Conservation (phyloP, 2,888 invertebrate genomes). For the Mesorhabditis belari region DNA sequence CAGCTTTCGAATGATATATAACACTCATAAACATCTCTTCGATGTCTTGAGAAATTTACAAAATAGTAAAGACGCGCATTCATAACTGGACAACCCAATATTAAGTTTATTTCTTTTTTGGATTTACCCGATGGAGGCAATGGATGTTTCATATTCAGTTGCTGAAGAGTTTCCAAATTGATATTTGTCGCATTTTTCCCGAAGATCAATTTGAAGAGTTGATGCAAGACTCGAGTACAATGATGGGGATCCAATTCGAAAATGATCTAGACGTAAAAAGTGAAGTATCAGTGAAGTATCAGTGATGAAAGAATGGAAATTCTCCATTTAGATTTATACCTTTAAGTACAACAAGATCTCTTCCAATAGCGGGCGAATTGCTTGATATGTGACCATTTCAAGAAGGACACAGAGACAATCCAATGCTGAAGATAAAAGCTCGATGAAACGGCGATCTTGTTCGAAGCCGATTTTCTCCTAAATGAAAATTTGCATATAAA, state of each 20-base stretch:
- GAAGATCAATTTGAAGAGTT: conserved; percentile 30
- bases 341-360: conserved; percentile 10
- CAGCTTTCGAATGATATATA: no score
- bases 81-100: no score
- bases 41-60: no score
- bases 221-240: conserved; percentile 19
- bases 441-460: background rate
- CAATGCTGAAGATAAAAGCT: conserved; percentile 3
- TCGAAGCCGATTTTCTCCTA: background rate
- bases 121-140: conserved; percentile 5
- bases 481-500: background rate
- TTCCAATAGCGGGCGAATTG: conserved; percentile 4
- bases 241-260: conserved; percentile 10
- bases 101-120: no score
- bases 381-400: conserved; percentile 6
- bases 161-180: conserved; percentile 9
- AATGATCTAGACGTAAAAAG: conserved; percentile 9
- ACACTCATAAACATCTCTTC: no score
- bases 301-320: no score
- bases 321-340: conserved; percentile 1
- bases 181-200: conserved; percentile 20
- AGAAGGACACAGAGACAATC: conserved; percentile 4
- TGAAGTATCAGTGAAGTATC: no score
- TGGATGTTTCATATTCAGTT: conserved; percentile 8
- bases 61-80: no score